Conservation (phyloP, 2,888 invertebrate genomes). For the Graphium colonna region DNA sequence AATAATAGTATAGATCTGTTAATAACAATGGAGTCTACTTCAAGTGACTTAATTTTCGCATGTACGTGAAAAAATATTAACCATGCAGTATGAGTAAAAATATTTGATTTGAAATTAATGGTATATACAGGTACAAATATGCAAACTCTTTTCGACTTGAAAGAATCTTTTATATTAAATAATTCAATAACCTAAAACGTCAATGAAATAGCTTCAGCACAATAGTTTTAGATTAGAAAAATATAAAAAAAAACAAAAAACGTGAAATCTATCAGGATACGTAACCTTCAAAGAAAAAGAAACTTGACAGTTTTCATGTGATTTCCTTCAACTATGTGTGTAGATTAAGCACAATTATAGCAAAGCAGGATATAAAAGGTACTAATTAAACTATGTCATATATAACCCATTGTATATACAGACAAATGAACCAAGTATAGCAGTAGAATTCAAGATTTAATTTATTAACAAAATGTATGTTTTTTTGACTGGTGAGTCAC, state of each 20-base stretch:
- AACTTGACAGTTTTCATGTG: background rate
- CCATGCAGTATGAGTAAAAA: background rate
- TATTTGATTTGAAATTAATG: background rate
- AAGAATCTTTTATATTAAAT: no score
- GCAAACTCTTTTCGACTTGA: no score
- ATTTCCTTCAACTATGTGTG: no score
- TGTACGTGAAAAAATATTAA: background rate
- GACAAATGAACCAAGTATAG: conserved; percentile 1
- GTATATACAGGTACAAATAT: no score
- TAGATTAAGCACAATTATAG: no score
- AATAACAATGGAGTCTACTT: no score
- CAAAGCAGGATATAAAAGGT: no score
- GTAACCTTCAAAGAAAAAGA: background rate
- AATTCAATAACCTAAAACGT: no score
- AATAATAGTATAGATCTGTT: background rate
- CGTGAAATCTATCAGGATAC: background rate
- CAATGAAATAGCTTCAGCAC: no score
- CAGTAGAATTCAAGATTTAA: conserved; percentile 2
- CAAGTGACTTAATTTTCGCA: background rate
- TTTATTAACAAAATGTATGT: background rate
- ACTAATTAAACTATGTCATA: conserved; percentile 1
- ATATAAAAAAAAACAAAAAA: conserved; percentile 23
- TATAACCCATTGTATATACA: background rate
- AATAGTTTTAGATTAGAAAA: background rate
- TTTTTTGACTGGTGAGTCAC: no score